Conservation (phyloP, 2,888 invertebrate species). For the Amphipoea lucens region DNA sequence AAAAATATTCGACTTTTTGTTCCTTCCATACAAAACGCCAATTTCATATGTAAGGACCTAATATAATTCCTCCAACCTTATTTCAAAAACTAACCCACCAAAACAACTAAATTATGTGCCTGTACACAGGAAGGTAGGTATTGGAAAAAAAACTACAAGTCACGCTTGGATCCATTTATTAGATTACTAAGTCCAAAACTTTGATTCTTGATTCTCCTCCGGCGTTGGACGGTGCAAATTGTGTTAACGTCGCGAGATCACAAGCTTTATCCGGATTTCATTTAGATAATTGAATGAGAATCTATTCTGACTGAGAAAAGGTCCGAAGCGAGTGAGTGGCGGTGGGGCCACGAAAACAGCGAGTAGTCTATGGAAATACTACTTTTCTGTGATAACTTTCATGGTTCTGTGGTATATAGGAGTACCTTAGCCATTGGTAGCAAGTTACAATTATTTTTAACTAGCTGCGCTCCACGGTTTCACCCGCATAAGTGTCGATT, state of each 20-base stretch:
- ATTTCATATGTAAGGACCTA: no score
- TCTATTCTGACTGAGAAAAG: conserved; percentile 87
- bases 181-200: conserved; percentile 73
- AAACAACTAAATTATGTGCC: conserved; percentile 23
- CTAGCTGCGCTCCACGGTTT: no score
- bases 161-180: conserved; percentile 68
- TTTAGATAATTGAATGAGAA: conserved; percentile 90
- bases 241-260: conserved; percentile 86
- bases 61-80: no score
- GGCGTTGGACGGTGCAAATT: conserved; percentile 81
- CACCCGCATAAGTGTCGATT: no score
- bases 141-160: conserved; percentile 56
- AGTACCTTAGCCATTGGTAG: no score
- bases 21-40: no score
- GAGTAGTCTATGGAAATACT: background rate
- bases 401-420: no score
- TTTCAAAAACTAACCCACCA: background rate
- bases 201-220: conserved; percentile 76
- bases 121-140: background rate
- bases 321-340: conserved; percentile 73
- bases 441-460: no score
- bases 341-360: conserved; percentile 69
- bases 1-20: no score
- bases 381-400: background rate
- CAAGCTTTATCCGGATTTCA: conserved; percentile 87